A percentile compares a stretch with the other conserved stretches of the same genome.
Conservation (phyloP, 2,888 invertebrate genomes). For the Noctua janthina region DNA sequence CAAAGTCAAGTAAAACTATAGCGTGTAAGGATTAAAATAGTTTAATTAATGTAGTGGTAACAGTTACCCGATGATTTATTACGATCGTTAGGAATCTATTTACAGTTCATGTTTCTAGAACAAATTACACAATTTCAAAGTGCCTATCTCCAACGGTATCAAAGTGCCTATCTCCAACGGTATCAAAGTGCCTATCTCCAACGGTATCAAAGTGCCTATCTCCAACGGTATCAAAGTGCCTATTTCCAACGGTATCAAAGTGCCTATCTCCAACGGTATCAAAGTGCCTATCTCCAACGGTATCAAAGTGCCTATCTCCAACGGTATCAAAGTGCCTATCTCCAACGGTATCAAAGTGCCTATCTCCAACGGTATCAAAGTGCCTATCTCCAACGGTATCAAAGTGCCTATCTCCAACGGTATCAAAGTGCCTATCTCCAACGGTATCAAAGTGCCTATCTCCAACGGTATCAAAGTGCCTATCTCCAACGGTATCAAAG, state of each 20-base stretch:
- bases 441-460: neutral
- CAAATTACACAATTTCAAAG: conserved; percentile 1
- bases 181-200: too few species aligned
- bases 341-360: too few species aligned
- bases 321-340: neutral
- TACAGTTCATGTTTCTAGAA: conserved; percentile 7
- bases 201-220: too few species aligned
- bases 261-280: too few species aligned
- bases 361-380: too few species aligned
- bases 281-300: neutral
- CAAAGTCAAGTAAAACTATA: conserved; percentile 22
- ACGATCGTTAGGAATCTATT: conserved; percentile 22
- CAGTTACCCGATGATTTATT: conserved; percentile 16
- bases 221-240: neutral
- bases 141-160: neutral
- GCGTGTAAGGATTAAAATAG: conserved; percentile 17
- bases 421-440: neutral
- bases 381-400: too few species aligned
- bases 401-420: neutral
- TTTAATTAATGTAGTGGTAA: conserved; percentile 6
- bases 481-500: too few species aligned
- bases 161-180: too few species aligned
- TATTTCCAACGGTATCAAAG: too few species aligned
- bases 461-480: too few species aligned
- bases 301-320: neutral